Base-by-base conservation (phyloP, 2,797 vertebrate genomes). In the Epinephelus malabaricus region DNA sequence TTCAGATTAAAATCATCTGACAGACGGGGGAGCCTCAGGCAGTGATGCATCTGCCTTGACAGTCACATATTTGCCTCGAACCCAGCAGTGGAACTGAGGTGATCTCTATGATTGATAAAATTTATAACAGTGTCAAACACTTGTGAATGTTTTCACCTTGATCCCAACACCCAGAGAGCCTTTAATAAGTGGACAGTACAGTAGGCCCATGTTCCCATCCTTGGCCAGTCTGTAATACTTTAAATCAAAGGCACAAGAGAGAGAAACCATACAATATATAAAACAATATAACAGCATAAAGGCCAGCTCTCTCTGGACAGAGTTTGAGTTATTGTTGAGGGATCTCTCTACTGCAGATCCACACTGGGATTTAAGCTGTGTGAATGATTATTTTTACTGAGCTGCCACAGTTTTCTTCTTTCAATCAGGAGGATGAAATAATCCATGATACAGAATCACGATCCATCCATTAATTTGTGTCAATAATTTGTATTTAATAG, bases 21-120 rank as follows among this genome's bases (percentile, higher is more conserved):
- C 63, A 69, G 58, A 63, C n/a, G 55, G 69, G 13, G n/a, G 47
- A 60, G 73, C 69, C 60, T 79, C 27, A 34, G 56, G 51, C 55
- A 17, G 43, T 1, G 56, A 59, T 19, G 65, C 43, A 64, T 72
- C 84, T 63, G 23, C 23, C 54, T 30, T 4, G 34, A 65, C 64
- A 30, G 53, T 65, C 21, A 60, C 51, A 58, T 14, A 19, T 23
- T 49, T 45, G 63, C 62, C 30, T 68, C 25, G 12, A 6, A 19
- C 18, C 18, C 38, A 45, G 40, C 25, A 3, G 5, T 50, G 27
- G 63, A 27, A 62, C 18, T 38, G 23, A 47, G 3, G 9, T 56
- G 21, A 23, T 34, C 18, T 43, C 3, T 0, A 19, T 68, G 49
- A 56, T 9, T 34, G 19, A 55, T 18, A 59, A 43, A 51, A 55